Percentiles rank a stretch among this genome's conserved stretches.
Evolutionary conservation across 2,888 invertebrate genomes (phyloP).

Genomic region (Sialis fuliginosa): DNA sequence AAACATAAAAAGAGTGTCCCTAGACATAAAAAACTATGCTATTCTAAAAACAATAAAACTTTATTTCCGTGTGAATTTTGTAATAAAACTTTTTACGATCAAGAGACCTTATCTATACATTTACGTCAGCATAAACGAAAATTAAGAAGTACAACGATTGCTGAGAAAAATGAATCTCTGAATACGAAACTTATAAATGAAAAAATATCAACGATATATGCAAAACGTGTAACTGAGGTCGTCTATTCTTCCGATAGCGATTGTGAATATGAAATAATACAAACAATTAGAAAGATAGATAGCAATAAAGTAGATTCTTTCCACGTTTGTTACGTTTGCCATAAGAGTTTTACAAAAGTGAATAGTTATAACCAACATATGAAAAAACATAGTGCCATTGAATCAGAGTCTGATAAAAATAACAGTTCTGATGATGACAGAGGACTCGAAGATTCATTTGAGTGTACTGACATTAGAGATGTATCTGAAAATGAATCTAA

Average conservation of each 20-base stretch:
- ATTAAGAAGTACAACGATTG: background rate
- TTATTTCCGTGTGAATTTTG: conserved; percentile 7
- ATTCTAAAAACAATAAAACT: conserved; percentile 5
- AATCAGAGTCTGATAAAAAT: conserved; percentile 1
- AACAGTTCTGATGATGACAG: background rate
- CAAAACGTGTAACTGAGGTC: conserved; percentile 7
- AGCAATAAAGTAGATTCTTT: conserved; percentile 3
- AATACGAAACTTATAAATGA: conserved; percentile 1
- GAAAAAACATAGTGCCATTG: background rate
- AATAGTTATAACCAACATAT: conserved; percentile 5
- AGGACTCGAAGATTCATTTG: background rate
- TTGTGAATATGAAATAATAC: conserved; percentile 10
- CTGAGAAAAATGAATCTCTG: background rate
- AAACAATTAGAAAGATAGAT: conserved; percentile 7
- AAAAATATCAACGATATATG: conserved; percentile 8
- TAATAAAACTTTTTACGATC: conserved; percentile 6
- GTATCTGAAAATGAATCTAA: background rate
- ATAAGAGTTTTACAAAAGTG: conserved; percentile 7
- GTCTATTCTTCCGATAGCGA: conserved; percentile 10
- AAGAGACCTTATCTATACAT: conserved; percentile 4
- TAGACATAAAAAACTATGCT: conserved; percentile 6
- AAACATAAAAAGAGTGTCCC: conserved; percentile 2
- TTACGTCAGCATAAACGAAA: conserved; percentile 4
- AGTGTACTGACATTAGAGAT: background rate
- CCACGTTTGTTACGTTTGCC: conserved; percentile 8